phyloP scores from a whole-genome alignment of 1,140 invertebrate species.

The Heliconius melpomene region DNA sequence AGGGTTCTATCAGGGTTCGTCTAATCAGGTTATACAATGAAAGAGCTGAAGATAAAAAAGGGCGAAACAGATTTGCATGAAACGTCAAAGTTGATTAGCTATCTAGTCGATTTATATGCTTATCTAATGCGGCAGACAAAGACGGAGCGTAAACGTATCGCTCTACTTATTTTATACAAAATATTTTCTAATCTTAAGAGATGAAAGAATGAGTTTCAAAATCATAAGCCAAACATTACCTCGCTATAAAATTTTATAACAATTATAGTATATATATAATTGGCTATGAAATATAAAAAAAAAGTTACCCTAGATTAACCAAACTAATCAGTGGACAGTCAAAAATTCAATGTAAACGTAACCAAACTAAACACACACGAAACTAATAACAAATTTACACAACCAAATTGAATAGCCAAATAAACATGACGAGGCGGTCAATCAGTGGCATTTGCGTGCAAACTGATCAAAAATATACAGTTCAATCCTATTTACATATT shows the following conservation, averaged over 20 bases:
- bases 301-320: not conserved
- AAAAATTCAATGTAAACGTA: not conserved
- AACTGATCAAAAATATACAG: not conserved
- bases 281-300: not conserved
- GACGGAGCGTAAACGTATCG: not conserved
- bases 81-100: conserved; percentile 71
- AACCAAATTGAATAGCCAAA: conserved; percentile 11
- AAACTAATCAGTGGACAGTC: not conserved
- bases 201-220: not conserved
- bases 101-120: conserved; percentile 19
- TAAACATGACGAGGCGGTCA: conserved; percentile 2
- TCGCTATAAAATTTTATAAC: too few relatives aligned
- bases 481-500: not conserved
- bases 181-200: not conserved
- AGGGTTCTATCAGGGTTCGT: conserved; percentile 58
- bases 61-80: conserved; percentile 76
- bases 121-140: conserved; percentile 2
- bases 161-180: not conserved
- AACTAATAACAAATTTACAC: conserved; percentile 11
- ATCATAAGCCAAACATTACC: not conserved
- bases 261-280: too few relatives aligned
- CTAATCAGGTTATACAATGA: conserved; percentile 77
- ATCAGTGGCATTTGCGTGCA: conserved; percentile 9
- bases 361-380: conserved; percentile 10
- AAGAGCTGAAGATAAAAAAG: conserved; percentile 72